phyloP scores from a whole-genome alignment of 1,140 invertebrate species.

The Tribolium madens region DNA sequence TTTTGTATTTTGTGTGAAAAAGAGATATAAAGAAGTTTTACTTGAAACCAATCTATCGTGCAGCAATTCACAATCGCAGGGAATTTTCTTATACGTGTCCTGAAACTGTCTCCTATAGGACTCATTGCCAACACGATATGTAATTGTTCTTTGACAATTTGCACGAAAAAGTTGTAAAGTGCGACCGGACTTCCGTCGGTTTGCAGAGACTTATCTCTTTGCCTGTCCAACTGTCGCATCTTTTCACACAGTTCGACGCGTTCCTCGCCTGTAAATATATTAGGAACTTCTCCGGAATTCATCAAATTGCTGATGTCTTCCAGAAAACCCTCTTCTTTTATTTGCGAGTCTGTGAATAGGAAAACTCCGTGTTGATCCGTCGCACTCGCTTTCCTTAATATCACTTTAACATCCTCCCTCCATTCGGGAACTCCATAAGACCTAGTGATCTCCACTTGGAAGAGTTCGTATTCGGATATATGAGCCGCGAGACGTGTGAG shows the following conservation, averaged over 20 bases:
- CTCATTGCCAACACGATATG: slow-evolving; percentile 95
- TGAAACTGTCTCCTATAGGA: slow-evolving; percentile 87
- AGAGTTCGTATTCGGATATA: slow-evolving; percentile 94
- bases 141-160: slow-evolving; percentile 90
- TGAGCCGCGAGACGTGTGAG: slow-evolving; percentile 90
- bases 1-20: background rate
- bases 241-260: slow-evolving; percentile 94
- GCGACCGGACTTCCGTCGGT: slow-evolving; percentile 92
- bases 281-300: slow-evolving; percentile 94
- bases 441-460: slow-evolving; percentile 91
- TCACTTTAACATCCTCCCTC: slow-evolving; percentile 89
- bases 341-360: slow-evolving; percentile 75
- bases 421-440: slow-evolving; percentile 87
- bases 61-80: slow-evolving; percentile 96
- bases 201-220: slow-evolving; percentile 89
- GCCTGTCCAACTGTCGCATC: slow-evolving; percentile 91
- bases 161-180: slow-evolving; percentile 93
- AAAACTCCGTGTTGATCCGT: slow-evolving; percentile 92
- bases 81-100: slow-evolving; percentile 91
- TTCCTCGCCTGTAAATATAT: slow-evolving; percentile 90
- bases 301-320: slow-evolving; percentile 96
- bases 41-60: slow-evolving; percentile 98
- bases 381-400: slow-evolving; percentile 83
- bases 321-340: slow-evolving; percentile 93
- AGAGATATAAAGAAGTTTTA: background rate